A percentile compares a stretch with the other conserved stretches of the same genome.
Evolutionary conservation across 2,797 vertebrate genomes (phyloP).

Genomic region (Triplophysa yarkandensis): DNA sequence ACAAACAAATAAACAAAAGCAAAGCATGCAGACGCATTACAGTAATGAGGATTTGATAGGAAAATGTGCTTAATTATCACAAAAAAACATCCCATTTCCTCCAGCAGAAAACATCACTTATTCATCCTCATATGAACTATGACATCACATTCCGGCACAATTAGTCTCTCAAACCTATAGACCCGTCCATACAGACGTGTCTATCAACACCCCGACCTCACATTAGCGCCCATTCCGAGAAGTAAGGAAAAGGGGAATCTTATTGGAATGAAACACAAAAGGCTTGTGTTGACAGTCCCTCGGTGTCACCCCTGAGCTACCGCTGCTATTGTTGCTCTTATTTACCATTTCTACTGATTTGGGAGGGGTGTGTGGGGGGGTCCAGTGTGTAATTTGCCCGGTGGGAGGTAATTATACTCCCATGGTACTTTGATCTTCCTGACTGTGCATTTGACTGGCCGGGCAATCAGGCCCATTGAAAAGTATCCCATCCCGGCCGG

Average conservation of each 20-base stretch:
- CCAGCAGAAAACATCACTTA: too few relatives aligned
- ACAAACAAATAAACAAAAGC: not conserved
- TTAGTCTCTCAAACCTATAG: too few relatives aligned
- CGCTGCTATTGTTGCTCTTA: conserved; percentile 71
- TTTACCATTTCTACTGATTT: conserved; percentile 72
- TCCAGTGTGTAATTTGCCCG: conserved; percentile 62
- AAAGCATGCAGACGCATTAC: not conserved
- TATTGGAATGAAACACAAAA: conserved; percentile 57
- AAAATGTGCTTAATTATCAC: not conserved
- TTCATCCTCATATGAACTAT: not conserved
- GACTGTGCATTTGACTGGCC: conserved; percentile 79
- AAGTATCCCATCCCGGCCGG: conserved; percentile 49
- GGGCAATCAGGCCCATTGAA: conserved; percentile 69
- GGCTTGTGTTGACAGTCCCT: conserved; percentile 63
- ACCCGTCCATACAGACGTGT: not conserved
- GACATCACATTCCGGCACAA: not conserved
- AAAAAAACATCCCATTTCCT: not conserved
- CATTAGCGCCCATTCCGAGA: not conserved
- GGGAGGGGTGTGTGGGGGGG: conserved; percentile 42
- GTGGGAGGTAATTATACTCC: conserved; percentile 75
- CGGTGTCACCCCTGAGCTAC: conserved; percentile 63
- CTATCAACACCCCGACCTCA: conserved; percentile 3
- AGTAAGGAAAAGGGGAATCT: conserved; percentile 50
- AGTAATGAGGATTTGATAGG: not conserved
- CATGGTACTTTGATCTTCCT: conserved; percentile 79